These are phyloP conservation scores for Galendromus occidentalis DNA, from an alignment of 1,140 invertebrate species.

Conservation along the genomic window DNA sequence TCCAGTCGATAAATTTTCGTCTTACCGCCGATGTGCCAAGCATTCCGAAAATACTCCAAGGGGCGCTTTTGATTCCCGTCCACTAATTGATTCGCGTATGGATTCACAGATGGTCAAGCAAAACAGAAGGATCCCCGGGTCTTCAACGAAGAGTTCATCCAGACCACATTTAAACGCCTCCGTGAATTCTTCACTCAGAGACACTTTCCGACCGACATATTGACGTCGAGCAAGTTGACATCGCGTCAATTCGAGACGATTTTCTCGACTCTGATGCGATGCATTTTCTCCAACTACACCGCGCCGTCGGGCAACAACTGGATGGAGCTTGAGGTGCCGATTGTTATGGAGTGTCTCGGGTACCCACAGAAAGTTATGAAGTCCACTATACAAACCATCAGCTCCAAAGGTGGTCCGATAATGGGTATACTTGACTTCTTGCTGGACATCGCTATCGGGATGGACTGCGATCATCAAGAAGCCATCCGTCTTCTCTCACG, in stretches of 20 bases:
- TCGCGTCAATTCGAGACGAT: neutral
- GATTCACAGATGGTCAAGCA: neutral
- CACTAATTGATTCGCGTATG: too few relatives aligned
- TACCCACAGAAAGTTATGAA: conserved; percentile 6
- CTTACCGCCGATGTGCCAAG: too few relatives aligned
- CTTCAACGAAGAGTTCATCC: neutral
- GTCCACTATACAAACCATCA: neutral
- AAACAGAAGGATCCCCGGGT: neutral
- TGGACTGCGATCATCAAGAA: neutral
- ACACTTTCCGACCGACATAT: neutral
- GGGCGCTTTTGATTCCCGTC: too few relatives aligned
- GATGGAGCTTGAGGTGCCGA: neutral
- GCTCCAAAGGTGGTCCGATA: neutral
- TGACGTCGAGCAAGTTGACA: neutral
- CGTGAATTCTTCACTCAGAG: neutral
- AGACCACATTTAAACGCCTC: neutral
- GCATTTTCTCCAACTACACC: neutral
- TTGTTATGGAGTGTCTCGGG: neutral
- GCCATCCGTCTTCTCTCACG: neutral
- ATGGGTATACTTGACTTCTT: neutral
- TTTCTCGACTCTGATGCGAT: neutral
- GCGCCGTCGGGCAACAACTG: neutral
- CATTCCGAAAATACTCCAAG: too few relatives aligned
- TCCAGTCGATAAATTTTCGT: too few relatives aligned
- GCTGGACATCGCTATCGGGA: neutral